A percentile compares a stretch with the other conserved stretches of the same genome.
phyloP scores from a whole-genome alignment of 2,113 vertebrate species.

The Menura novaehollandiae region DNA sequence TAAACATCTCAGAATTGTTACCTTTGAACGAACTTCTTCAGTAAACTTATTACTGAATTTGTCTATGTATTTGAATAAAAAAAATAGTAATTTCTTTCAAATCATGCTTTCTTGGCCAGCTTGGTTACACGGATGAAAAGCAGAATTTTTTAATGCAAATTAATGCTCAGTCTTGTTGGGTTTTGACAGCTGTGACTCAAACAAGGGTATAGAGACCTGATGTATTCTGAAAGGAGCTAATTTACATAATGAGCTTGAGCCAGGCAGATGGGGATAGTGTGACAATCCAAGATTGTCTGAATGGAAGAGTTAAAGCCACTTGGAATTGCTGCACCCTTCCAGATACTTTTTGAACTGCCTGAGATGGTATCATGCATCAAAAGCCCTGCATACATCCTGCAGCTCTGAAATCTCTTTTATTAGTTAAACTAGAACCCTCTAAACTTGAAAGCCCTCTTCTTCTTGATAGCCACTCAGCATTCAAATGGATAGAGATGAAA shows the following conservation, averaged over 20 bases:
- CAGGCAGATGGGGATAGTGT: neutral
- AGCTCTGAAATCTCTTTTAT: neutral
- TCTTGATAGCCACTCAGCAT: neutral
- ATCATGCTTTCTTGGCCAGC: neutral
- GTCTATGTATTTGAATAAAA: neutral
- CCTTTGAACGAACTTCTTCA: neutral
- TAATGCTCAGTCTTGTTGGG: neutral
- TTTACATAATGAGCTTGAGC: neutral
- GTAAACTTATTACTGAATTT: neutral
- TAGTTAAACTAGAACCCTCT: constrained; percentile 12
- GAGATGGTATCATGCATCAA: neutral
- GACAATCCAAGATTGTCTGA: neutral
- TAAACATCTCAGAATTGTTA: neutral
- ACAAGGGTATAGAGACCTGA: neutral
- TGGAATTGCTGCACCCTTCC: neutral
- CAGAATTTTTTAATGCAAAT: neutral
- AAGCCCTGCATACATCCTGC: neutral
- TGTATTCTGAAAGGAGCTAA: neutral
- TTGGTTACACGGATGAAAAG: neutral
- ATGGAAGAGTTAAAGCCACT: neutral
- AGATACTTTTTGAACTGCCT: neutral
- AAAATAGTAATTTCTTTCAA: neutral
- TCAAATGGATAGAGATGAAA: neutral
- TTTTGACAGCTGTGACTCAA: neutral
- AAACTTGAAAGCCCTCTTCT: neutral